Evolutionary conservation across 2,888 invertebrate species (phyloP).

Genomic region (Eupithecia subfuscata): DNA sequence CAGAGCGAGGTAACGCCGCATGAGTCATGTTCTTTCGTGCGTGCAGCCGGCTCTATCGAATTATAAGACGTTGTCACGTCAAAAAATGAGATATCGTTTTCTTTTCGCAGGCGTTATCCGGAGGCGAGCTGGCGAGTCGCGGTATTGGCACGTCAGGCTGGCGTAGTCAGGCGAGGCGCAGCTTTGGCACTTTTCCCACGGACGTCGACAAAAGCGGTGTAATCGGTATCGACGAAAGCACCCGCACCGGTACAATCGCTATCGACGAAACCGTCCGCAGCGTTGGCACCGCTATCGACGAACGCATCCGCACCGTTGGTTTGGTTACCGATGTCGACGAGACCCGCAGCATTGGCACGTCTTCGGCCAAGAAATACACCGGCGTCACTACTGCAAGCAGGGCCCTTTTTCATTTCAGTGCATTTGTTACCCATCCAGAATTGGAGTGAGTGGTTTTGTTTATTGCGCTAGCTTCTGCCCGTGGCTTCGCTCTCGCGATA

Average conservation of each 20-base stretch:
- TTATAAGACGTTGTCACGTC: no score
- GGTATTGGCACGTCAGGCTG: not conserved
- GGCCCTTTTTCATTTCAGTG: not conserved
- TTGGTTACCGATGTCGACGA: not conserved
- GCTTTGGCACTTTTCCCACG: not conserved
- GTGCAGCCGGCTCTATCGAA: no score
- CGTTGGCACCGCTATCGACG: not conserved
- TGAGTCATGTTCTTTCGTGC: no score
- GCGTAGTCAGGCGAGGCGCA: no score
- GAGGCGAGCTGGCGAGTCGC: not conserved
- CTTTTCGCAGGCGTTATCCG: not conserved
- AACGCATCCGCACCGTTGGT: not conserved
- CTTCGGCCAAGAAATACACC: not conserved
- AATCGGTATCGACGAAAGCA: not conserved
- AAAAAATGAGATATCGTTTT: no score
- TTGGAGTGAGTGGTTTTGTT: not conserved
- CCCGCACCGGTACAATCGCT: not conserved
- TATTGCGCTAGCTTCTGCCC: not conserved
- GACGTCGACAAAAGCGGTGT: not conserved
- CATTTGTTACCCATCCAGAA: constrained; percentile 1
- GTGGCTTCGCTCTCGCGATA: not conserved
- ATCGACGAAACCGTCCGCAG: not conserved
- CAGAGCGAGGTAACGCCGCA: no score
- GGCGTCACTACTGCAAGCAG: not conserved
- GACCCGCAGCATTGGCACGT: no score